phyloP scores from a whole-genome alignment of 2,113 vertebrate genomes.

The Oncorhynchus mykiss region DNA sequence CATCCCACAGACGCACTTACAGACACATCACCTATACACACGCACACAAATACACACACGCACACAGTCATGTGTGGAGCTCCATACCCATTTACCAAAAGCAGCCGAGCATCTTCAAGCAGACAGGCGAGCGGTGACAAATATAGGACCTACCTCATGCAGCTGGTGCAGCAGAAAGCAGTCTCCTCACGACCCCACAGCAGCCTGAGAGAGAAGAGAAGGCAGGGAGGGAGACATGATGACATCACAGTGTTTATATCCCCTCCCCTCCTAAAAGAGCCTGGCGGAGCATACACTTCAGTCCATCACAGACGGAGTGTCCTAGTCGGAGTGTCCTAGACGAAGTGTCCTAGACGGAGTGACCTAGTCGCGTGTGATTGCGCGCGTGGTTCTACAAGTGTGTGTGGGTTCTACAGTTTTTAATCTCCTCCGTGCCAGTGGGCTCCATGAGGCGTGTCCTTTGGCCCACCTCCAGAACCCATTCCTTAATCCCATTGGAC shows the following conservation, averaged over 20 bases:
- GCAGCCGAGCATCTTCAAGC: not conserved
- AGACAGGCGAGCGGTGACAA: conserved; percentile 1
- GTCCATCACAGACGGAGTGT: not conserved
- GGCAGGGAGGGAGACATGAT: conserved; percentile 42
- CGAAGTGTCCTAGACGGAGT: not conserved
- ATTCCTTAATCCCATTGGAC: conserved; percentile 5
- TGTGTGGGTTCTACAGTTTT: not conserved
- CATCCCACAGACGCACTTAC: not conserved
- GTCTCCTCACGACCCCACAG: conserved; percentile 41
- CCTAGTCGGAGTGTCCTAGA: too few species aligned
- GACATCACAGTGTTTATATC: conserved; percentile 61
- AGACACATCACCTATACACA: conserved; percentile 11
- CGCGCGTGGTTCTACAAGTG: not conserved
- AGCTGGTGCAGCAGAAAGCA: conserved; percentile 43
- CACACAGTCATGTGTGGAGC: not conserved
- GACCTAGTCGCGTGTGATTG: not conserved
- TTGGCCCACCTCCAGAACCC: conserved; percentile 6
- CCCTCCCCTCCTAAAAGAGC: conserved; percentile 46
- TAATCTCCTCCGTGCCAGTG: conserved; percentile 2
- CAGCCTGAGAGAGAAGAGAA: conserved; percentile 23
- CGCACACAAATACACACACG: not conserved
- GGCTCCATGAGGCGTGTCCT: not conserved
- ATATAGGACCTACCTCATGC: conserved; percentile 58
- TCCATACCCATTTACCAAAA: not conserved
- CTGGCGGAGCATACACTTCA: conserved; percentile 22